A percentile compares a stretch with the other conserved stretches of the same genome.
These are phyloP conservation scores for Oriolus oriolus DNA, from an alignment of 2,113 vertebrate species.

Conservation along the genomic window DNA sequence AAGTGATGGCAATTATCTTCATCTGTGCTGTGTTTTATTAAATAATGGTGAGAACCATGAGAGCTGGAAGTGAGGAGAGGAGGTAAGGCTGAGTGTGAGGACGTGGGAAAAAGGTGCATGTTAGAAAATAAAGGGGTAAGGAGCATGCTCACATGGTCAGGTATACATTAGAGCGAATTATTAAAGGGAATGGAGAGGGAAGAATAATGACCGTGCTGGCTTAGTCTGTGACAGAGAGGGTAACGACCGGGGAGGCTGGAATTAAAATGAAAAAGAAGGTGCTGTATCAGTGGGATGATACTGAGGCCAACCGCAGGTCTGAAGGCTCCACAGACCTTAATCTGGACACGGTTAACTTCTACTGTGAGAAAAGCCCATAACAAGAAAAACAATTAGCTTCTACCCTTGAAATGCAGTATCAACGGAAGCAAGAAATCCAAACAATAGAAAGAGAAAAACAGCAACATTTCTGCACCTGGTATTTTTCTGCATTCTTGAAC, in stretches of 20 bases:
- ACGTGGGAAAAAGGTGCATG: background rate
- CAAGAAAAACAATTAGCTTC: too few relatives aligned
- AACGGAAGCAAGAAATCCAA: too few relatives aligned
- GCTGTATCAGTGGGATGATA: background rate
- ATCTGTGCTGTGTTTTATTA: conserved; percentile 46
- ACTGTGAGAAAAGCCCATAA: too few relatives aligned
- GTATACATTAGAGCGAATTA: background rate
- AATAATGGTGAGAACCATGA: background rate
- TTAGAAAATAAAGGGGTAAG: background rate
- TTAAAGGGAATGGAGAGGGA: background rate
- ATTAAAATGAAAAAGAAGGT: background rate
- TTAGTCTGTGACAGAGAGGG: background rate
- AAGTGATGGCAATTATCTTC: conserved; percentile 66
- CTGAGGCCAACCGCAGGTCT: too few relatives aligned
- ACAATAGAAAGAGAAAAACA: too few relatives aligned
- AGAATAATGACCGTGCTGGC: background rate
- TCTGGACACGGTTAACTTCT: too few relatives aligned
- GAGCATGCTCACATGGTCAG: background rate
- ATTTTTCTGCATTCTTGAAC: too few relatives aligned
- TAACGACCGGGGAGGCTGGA: background rate
- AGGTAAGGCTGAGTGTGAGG: background rate
- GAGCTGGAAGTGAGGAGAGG: background rate
- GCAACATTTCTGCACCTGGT: too few relatives aligned
- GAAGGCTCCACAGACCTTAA: too few relatives aligned
- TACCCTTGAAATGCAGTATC: too few relatives aligned